Evolutionary conservation across 2,888 invertebrate genomes (phyloP), one percentile per base, ranked within the genome.

Genomic region (Eucriotettix oculatus): DNA sequence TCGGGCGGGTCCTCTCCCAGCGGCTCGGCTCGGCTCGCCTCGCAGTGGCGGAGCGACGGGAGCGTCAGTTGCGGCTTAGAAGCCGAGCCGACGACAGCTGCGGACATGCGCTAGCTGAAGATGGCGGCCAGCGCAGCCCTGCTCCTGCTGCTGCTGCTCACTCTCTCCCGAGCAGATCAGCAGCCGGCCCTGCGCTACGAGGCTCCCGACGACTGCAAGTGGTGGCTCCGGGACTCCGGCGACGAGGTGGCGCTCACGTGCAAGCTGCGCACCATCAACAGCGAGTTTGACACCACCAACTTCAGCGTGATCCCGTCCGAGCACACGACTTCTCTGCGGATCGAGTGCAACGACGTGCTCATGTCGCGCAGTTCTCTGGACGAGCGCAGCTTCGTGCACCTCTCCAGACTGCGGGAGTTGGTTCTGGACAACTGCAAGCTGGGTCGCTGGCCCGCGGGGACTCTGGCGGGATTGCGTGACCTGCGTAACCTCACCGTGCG

Each of bases 341-440:
- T 91, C 69, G 82, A 87, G 74, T 91, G 84, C 76, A 87, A 87
- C 70, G 84, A 87, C 70, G 84, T 85, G 67, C 83, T 89, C 68
- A 83, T 86, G 81, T 86, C 87, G 63, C 83, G 86, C 69, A 89
- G 88, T 71, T 84, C 86, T 61, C 74, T 90, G 68, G 85, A 87
- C 70, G 83, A 86, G 65, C 79, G 82, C 43, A 86, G 88, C 70
- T 87, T 92, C 68, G 80, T 86, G 43, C 90, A 91, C 76, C 77
- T 94, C 68, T 81, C 83, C 65, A 83, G 87, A 69, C 78, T 93
- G 64, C 82, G 87, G 70, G 87, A 88, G 70, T 78, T 93, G 68
- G 83, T 85, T 70, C 78, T 93, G 69, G 87, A 88, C 73, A 86
- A 88, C 73, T 93, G 93, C 78, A 91, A 92, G 77, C 77, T 93